phyloP scores from a whole-genome alignment of 2,888 invertebrate species.

The Creontiades dilutus region DNA sequence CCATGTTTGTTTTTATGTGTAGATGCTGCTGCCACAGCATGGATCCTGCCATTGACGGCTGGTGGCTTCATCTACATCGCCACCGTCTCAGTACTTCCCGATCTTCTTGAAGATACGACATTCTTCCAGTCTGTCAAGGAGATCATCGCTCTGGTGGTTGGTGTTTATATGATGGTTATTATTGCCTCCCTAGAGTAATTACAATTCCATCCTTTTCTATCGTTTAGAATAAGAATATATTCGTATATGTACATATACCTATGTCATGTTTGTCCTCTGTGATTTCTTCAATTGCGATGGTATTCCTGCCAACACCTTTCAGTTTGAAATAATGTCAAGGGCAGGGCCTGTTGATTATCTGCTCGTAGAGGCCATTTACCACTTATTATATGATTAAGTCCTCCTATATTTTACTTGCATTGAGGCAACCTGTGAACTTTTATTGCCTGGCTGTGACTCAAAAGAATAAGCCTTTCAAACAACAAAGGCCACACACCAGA shows the following conservation, averaged over 20 bases:
- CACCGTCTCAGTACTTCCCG: conserved; percentile 98
- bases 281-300: neutral
- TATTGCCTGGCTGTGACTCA: no score
- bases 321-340: no score
- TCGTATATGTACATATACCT: neutral
- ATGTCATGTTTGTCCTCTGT: neutral
- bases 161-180: conserved; percentile 96
- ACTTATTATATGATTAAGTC: no score
- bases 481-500: no score
- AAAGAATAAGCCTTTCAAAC: no score
- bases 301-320: no score
- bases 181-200: conserved; percentile 83
- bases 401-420: no score
- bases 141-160: conserved; percentile 91
- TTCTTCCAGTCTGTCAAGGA: conserved; percentile 94
- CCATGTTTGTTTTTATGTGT: conserved; percentile 74
- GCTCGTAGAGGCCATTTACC: no score
- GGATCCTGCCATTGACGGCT: conserved; percentile 98
- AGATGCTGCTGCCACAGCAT: conserved; percentile 86
- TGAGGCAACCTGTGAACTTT: no score
- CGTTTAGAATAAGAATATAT: no score
- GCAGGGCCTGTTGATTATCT: no score
- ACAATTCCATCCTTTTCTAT: neutral
- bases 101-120: conserved; percentile 92
- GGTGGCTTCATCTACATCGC: conserved; percentile 99